Evolutionary conservation across 2,888 invertebrate species (phyloP), one percentile per base, ranked within the genome.

Genomic region (Calliphora vomitoria): DNA sequence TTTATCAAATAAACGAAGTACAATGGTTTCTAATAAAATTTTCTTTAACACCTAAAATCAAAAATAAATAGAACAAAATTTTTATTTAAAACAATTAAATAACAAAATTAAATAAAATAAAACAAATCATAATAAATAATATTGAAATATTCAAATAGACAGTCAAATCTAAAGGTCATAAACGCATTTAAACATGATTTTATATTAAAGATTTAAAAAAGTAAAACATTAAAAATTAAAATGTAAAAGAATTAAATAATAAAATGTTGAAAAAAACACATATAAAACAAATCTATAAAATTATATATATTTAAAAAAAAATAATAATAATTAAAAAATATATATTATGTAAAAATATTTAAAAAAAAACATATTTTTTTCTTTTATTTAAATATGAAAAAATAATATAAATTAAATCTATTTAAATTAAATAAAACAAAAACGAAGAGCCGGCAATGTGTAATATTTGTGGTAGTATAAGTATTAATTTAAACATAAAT

Each of bases 381-480:
- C 50, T 50, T 50, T 50, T 50, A 47, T 20, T 68, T 69, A 20
- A 58, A 58, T 15, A 69, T 55, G 44, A 55, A 76, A 53, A 55
- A 72, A n/a, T 44, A 35, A 58, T 31, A 72, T 31, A 85, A 75
- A 44, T 41, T 38, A 15, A 50, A 4, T 18, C 60, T 72, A 55
- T 25, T 10, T 44, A 44, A 62, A 78, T 58, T 47, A 47, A 88
- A 89, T 11, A 10, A 44, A 44, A 89, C 88, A 10, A 72, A 41
- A 80, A 53, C 86, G 82, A 83, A 89, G 91, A 90, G 91, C 91
- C 91, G 91, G 91, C 89, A 90, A 91, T 89, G 91, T 91, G 91
- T 91, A 91, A 91, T 91, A 91, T 89, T 88, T 88, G 89, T 85
- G 86, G 80, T 85, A 87, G 79, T 82, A 74, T 58, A 84, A 76